phyloP scores from a whole-genome alignment of 2,797 vertebrate species.

The Smutsia temminckii region DNA sequence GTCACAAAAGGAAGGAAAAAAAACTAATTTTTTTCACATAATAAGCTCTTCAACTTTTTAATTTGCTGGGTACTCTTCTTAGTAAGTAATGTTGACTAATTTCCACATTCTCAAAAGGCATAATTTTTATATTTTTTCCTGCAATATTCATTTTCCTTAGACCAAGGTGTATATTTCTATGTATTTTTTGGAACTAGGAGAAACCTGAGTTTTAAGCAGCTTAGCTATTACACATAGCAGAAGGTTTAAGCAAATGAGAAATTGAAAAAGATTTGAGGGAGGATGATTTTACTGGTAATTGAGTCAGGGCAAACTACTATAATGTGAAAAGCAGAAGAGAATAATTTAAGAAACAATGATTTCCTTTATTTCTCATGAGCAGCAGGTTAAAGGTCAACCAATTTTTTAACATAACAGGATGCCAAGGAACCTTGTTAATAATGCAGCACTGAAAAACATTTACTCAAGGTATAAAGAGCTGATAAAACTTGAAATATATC shows the following conservation, averaged over 20 bases:
- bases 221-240: background rate
- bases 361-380: conserved; percentile 13
- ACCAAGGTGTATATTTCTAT: background rate
- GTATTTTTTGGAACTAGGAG: conserved; percentile 2
- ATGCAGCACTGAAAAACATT: conserved; percentile 27
- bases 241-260: conserved; percentile 37
- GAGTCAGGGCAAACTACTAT: background rate
- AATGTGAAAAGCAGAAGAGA: background rate
- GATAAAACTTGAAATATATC: conserved; percentile 26
- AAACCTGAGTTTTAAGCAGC: background rate
- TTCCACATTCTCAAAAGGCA: conserved; percentile 17
- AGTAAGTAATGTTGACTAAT: conserved; percentile 11
- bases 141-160: background rate
- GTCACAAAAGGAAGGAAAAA: background rate
- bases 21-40: background rate
- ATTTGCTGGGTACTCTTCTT: background rate
- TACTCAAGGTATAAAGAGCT: background rate
- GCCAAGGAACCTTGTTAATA: conserved; percentile 32
- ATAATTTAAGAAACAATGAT: conserved; percentile 1
- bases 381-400: background rate
- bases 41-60: background rate
- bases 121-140: background rate
- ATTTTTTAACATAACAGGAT: background rate
- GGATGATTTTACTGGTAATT: background rate
- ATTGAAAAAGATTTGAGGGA: conserved; percentile 28